Conservation (phyloP, 1,140 invertebrate species). For the Diuraphis noxia region DNA sequence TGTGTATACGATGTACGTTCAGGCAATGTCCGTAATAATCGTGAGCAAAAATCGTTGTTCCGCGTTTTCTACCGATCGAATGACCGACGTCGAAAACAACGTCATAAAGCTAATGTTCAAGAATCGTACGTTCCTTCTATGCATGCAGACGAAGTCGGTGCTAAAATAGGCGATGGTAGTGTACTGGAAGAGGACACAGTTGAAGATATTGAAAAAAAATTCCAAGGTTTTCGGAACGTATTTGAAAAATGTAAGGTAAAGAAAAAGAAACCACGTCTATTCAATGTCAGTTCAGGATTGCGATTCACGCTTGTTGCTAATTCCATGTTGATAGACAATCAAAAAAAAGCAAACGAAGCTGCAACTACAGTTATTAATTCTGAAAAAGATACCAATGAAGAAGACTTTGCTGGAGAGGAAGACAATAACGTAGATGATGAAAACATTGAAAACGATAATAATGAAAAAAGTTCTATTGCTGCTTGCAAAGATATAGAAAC, state of each 20-base stretch:
- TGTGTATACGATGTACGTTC: conserved; percentile 44
- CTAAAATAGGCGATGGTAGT: background rate
- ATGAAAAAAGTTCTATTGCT: background rate
- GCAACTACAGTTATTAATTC: background rate
- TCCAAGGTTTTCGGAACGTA: conserved; percentile 44
- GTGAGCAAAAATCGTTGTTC: conserved; percentile 41
- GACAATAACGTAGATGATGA: background rate
- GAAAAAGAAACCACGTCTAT: conserved; percentile 34
- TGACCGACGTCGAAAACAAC: background rate
- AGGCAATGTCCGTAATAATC: conserved; percentile 1
- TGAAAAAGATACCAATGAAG: background rate
- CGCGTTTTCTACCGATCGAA: conserved; percentile 30
- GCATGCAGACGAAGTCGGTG: background rate
- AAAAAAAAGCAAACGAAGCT: background rate
- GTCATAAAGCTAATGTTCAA: background rate
- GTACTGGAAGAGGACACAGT: conserved; percentile 34
- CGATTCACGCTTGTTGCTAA: conserved; percentile 44
- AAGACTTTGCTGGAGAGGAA: background rate
- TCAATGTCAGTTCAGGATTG: conserved; percentile 38
- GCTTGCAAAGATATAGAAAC: background rate
- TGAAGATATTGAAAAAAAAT: conserved; percentile 45
- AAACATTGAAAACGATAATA: background rate
- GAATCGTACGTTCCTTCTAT: conserved; percentile 33
- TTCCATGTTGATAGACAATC: conserved; percentile 8
- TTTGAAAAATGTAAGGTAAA: conserved; percentile 47